Conservation (phyloP, 1,140 invertebrate genomes). For the Ceratina calcarata region DNA sequence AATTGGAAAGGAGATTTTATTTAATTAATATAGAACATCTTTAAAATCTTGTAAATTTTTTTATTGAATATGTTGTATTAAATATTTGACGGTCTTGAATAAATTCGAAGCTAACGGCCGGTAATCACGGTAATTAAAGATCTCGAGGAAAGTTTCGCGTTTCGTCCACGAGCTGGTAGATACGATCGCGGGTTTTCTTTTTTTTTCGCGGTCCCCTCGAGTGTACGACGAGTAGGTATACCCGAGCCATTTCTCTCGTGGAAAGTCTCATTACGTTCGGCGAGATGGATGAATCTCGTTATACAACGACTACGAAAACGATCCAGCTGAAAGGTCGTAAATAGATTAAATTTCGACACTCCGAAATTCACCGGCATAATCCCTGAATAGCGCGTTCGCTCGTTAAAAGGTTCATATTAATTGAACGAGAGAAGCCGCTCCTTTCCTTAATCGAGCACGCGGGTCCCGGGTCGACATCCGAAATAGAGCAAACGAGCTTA, state of each 20-base stretch:
- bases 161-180: slow-evolving; percentile 1
- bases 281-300: slow-evolving; percentile 63
- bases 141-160: slow-evolving; percentile 2
- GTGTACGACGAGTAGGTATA: slow-evolving; percentile 38
- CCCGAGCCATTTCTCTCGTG: slow-evolving; percentile 48
- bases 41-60: not conserved
- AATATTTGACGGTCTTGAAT: not conserved
- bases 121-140: slow-evolving; percentile 30
- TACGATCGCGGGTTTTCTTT: slow-evolving; percentile 17
- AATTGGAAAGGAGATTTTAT: not conserved
- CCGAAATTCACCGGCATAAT: slow-evolving; percentile 23
- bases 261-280: slow-evolving; percentile 48
- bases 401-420: slow-evolving; percentile 20
- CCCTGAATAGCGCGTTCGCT: not conserved
- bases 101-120: not conserved
- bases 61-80: too few relatives aligned
- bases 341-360: slow-evolving; percentile 47
- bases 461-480: not conserved
- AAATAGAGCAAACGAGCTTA: not conserved
- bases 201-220: slow-evolving; percentile 35
- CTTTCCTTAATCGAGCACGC: not conserved
- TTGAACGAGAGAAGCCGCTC: not conserved
- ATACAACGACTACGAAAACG: slow-evolving; percentile 52
- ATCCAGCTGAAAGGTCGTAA: slow-evolving; percentile 30
- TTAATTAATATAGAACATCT: not conserved